Conservation (phyloP, 2,797 vertebrate genomes). For the Sternotherus odoratus region DNA sequence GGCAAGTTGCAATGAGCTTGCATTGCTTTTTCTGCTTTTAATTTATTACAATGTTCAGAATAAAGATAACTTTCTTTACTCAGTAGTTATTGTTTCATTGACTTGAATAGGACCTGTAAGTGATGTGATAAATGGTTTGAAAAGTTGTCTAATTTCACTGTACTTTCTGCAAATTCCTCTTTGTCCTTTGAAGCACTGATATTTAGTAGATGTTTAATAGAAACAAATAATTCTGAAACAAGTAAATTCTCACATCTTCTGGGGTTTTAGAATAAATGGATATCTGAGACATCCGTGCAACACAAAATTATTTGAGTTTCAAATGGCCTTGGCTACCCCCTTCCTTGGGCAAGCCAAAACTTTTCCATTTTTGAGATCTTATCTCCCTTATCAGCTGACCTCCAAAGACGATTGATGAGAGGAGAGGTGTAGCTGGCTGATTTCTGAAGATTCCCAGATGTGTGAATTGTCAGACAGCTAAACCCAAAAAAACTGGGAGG, state of each 20-base stretch:
- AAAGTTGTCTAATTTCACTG: slow-evolving; percentile 39
- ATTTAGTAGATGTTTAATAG: neutral
- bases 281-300: neutral
- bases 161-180: slow-evolving; percentile 29
- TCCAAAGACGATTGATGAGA: neutral
- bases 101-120: slow-evolving; percentile 42
- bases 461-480: neutral
- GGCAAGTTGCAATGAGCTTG: slow-evolving; percentile 54
- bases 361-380: neutral
- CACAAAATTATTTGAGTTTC: neutral
- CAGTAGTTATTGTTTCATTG: slow-evolving; percentile 60
- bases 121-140: slow-evolving; percentile 27
- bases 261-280: neutral
- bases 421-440: neutral
- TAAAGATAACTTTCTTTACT: slow-evolving; percentile 58
- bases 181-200: neutral
- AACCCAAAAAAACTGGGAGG: neutral
- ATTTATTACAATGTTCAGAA: slow-evolving; percentile 65
- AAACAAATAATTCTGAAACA: fast-evolving
- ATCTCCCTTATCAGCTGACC: neutral
- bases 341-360: neutral
- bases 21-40: slow-evolving; percentile 60
- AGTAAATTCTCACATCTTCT: neutral
- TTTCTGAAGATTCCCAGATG: neutral
- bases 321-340: neutral